Evolutionary conservation across 2,113 vertebrate genomes (phyloP).

Genomic region (Sus scrofa): T2T-Sscrofa CM000826.6:20884001-20884500

Average conservation of each 20-base stretch:
- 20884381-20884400: neutral
- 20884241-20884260: neutral
- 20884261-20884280: neutral
- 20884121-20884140: neutral
- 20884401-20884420: constrained; percentile 15
- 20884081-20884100: neutral
- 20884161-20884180: neutral
- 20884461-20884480: neutral
- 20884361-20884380: neutral
- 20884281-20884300: constrained; percentile 15
- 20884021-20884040: neutral
- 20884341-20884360: neutral
- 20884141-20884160: neutral
- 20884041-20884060: neutral
- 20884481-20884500: neutral
- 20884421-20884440: neutral
- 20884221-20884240: neutral
- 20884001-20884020: neutral
- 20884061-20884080: neutral
- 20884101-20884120: neutral
- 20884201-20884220: neutral
- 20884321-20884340: constrained; percentile 16
- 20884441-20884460: neutral
- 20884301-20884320: neutral
- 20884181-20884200: neutral